phyloP scores from a whole-genome alignment of 2,113 vertebrate genomes.

The Protomyctophum bolini region DNA sequence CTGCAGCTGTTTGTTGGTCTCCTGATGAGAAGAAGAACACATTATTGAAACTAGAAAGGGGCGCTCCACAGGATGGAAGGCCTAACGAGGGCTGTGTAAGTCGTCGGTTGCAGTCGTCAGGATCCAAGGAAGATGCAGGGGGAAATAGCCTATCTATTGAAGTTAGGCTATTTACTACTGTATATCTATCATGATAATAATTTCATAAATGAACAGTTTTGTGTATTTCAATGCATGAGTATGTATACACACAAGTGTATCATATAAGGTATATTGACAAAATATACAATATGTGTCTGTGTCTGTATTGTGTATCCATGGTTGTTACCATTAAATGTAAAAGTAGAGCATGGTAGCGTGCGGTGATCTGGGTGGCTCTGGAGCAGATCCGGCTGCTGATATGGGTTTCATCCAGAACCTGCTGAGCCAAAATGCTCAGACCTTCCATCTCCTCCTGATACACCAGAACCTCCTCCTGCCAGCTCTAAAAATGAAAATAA shows the following conservation, averaged over 20 bases:
- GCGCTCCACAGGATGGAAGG: no score
- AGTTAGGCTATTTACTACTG: no score
- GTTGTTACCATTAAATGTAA: constrained; percentile 81
- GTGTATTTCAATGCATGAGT: background rate
- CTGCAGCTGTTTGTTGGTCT: constrained; percentile 90
- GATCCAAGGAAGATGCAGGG: background rate
- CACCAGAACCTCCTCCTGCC: constrained; percentile 88
- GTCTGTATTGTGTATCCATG: background rate
- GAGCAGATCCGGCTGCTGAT: constrained; percentile 85
- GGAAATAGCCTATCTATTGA: no score
- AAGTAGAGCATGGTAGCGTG: constrained; percentile 89
- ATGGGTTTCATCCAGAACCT: constrained; percentile 90
- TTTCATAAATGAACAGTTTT: background rate
- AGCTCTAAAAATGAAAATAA: constrained; percentile 77
- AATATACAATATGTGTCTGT: background rate
- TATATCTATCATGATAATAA: no score
- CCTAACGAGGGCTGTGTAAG: no score
- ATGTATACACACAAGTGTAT: background rate
- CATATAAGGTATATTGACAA: no score
- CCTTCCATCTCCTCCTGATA: constrained; percentile 94
- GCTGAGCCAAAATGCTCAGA: constrained; percentile 88
- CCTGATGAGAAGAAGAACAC: constrained; percentile 72
- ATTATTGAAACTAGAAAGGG: background rate
- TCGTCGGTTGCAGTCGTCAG: no score
- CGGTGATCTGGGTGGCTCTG: constrained; percentile 90